Conservation (phyloP, 2,113 vertebrate species). For the Cebidichthys violaceus region DNA sequence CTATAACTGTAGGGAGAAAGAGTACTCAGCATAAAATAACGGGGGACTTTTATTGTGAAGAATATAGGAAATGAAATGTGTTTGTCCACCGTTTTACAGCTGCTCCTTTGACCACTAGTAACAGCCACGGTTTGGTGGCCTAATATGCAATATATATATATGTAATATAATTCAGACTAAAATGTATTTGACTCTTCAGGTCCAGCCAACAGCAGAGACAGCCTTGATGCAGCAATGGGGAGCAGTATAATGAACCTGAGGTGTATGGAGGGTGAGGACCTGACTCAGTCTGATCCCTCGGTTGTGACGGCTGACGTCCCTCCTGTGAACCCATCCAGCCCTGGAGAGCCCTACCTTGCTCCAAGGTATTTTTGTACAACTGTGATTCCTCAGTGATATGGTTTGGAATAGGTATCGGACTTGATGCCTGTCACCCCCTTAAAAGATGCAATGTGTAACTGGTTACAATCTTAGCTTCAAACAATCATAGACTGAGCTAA, state of each 20-base stretch:
- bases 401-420: neutral
- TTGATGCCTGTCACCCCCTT: neutral
- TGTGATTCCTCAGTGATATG: neutral
- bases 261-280: conserved; percentile 52
- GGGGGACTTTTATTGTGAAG: no score
- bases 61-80: no score
- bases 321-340: conserved; percentile 30
- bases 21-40: no score
- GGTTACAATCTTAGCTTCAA: neutral
- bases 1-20: no score
- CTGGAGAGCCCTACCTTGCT: conserved; percentile 66
- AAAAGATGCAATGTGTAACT: neutral
- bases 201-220: conserved; percentile 45
- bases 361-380: conserved; percentile 49
- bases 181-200: conserved; percentile 55
- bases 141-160: no score
- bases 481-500: neutral
- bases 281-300: conserved; percentile 37
- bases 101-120: no score
- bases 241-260: conserved; percentile 65
- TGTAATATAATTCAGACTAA: no score
- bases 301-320: conserved; percentile 34
- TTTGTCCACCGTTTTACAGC: no score
- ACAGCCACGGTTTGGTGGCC: no score
- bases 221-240: conserved; percentile 27